Percentiles rank a stretch among this genome's conserved stretches.
Conservation (phyloP, 2,797 vertebrate species). For the Rhadinocentrus ornatus region DNA sequence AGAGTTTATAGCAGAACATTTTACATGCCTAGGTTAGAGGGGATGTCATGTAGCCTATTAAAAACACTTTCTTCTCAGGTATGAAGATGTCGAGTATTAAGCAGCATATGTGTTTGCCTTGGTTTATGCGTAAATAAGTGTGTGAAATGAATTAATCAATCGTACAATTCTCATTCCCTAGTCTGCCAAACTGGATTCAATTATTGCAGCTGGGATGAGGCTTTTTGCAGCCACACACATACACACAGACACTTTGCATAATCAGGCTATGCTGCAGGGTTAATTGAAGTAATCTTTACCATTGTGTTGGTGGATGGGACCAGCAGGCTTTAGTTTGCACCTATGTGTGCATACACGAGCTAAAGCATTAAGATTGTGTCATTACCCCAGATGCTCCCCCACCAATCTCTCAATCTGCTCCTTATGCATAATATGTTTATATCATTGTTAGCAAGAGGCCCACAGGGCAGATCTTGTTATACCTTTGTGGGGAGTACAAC, state of each 20-base stretch:
- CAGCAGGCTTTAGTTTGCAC: slow-evolving; percentile 32
- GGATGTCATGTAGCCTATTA: slow-evolving; percentile 67
- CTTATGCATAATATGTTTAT: slow-evolving; percentile 69
- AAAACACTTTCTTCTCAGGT: slow-evolving; percentile 66
- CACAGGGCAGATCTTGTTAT: slow-evolving; percentile 56
- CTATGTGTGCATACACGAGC: slow-evolving; percentile 10
- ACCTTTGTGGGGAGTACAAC: slow-evolving; percentile 51
- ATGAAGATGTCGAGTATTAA: slow-evolving; percentile 25
- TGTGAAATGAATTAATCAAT: slow-evolving; percentile 46
- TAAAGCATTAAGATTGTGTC: slow-evolving; percentile 62
- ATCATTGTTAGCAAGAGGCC: slow-evolving; percentile 64
- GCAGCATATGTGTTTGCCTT: slow-evolving; percentile 18
- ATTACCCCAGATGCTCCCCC: slow-evolving; percentile 35
- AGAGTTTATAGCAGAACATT: slow-evolving; percentile 48
- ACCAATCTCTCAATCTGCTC: slow-evolving; percentile 61
- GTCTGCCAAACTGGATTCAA: slow-evolving; percentile 75
- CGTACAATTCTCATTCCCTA: slow-evolving; percentile 29
- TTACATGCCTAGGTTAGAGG: slow-evolving; percentile 42
- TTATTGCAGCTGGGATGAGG: slow-evolving; percentile 70
- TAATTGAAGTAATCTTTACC: slow-evolving; percentile 82
- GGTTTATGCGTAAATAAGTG: slow-evolving; percentile 42
- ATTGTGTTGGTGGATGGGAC: slow-evolving; percentile 54
- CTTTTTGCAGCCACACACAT: slow-evolving; percentile 26
- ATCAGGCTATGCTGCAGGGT: slow-evolving; percentile 69
- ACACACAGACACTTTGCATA: slow-evolving; percentile 53